Base-by-base conservation (phyloP, 2,888 invertebrate species). In the Leptinotarsa peninsularis region DNA sequence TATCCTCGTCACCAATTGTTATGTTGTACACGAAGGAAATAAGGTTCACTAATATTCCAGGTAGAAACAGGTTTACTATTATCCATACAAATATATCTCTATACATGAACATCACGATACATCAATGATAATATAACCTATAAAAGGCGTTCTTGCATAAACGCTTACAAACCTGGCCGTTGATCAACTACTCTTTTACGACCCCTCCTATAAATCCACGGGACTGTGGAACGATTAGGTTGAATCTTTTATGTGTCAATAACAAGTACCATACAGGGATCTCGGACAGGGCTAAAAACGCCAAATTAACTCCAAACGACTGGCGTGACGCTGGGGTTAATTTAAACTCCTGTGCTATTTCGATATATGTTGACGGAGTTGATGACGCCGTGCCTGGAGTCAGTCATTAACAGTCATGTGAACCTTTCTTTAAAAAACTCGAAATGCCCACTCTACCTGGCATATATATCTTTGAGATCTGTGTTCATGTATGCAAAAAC, bases 321-420 rank as follows among this genome's bases (percentile, higher is more conserved):
- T 15, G 14, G 5, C 33, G 7, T 33, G 33, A 33, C 7, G 7
- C 33, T 33, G 33, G 33, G 17, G 4, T 14, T 15, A 52, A 14
- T 52, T 17, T 52, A 3, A 52, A 14, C 52, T 52, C 52, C 17
- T 17, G 52, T 52, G 52, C n/a, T 52, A 2, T 17, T 52, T 14
- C 52, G 4, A n/a, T 52, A 17, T 17, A 52, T n/a, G 13, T 17
- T 17, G 50, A 52, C 50, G n/a, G 91, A 84, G 91, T 78, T 79
- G 72, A 71, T 58, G 50, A 71, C 43, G 18, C 69, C 49, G 63
- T 58, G 21, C 14, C 49, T 43, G 43, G 7, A 33, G 2, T 33
- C 27, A 50, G 50, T 50, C 13, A 50, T 50, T 17, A 17, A 50
- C 15, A 17, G 14, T 50, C 50, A 17, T 17, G 50, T 50, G 50